A percentile compares a stretch with the other conserved stretches of the same genome.
phyloP scores from a whole-genome alignment of 2,113 vertebrate species.

The Barnardius zonarius region DNA sequence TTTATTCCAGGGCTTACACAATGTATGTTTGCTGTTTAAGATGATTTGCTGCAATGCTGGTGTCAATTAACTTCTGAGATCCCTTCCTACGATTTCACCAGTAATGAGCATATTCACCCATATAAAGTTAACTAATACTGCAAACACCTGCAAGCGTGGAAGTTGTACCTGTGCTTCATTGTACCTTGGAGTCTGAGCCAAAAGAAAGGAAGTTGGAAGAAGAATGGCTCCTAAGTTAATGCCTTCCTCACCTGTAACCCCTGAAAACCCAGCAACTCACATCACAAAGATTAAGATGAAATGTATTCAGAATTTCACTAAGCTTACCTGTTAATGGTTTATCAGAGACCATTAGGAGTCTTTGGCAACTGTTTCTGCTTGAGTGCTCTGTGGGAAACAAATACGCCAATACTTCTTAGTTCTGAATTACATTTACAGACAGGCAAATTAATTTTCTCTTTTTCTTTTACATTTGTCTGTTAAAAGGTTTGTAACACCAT shows the following conservation, averaged over 20 bases:
- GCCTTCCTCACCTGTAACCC: neutral
- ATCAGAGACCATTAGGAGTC: neutral
- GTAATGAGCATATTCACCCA: neutral
- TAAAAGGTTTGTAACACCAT: neutral
- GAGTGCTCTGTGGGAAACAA: neutral
- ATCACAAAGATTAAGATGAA: neutral
- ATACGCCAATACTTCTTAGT: neutral
- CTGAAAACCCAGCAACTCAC: neutral
- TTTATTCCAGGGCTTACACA: slow-evolving; percentile 8
- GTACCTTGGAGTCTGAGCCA: neutral
- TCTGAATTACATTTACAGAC: neutral
- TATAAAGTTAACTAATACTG: neutral
- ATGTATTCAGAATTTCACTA: neutral
- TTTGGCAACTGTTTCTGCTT: slow-evolving; percentile 32
- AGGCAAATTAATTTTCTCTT: neutral
- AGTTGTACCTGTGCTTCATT: neutral
- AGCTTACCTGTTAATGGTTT: neutral
- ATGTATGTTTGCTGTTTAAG: neutral
- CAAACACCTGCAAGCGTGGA: neutral
- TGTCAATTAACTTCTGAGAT: slow-evolving; percentile 24
- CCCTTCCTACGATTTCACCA: neutral
- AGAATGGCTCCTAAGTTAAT: neutral
- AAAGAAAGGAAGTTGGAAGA: neutral
- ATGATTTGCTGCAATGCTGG: neutral
- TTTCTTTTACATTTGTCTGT: neutral